Evolutionary conservation across 2,888 invertebrate species (phyloP).

Genomic region (Lithodes maja): DNA sequence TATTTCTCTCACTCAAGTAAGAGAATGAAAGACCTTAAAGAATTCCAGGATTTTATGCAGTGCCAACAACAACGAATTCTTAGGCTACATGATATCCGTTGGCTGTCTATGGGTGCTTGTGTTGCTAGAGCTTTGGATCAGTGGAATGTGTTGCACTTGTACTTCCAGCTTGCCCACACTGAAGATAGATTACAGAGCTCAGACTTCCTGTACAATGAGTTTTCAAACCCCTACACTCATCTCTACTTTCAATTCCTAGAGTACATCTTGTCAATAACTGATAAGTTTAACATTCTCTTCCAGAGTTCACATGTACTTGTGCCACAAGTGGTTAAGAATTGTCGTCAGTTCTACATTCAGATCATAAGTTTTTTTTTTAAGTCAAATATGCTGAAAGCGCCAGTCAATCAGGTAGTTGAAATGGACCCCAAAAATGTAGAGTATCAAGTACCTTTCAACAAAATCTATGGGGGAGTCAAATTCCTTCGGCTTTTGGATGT

Average conservation of each 20-base stretch:
- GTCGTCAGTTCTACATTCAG: slow-evolving; percentile 31
- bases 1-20: slow-evolving; percentile 39
- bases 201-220: slow-evolving; percentile 25
- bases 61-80: slow-evolving; percentile 35
- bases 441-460: not conserved
- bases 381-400: slow-evolving; percentile 14
- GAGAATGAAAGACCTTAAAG: slow-evolving; percentile 30
- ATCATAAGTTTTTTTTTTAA: slow-evolving; percentile 30
- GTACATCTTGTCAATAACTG: slow-evolving; percentile 34
- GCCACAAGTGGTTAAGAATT: slow-evolving; percentile 33
- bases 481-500: slow-evolving; percentile 15
- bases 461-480: slow-evolving; percentile 4
- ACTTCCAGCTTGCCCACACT: slow-evolving; percentile 39
- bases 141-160: slow-evolving; percentile 41
- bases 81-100: slow-evolving; percentile 31
- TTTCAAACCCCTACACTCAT: slow-evolving; percentile 25
- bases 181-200: slow-evolving; percentile 26
- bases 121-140: slow-evolving; percentile 25
- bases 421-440: not conserved
- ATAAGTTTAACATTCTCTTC: slow-evolving; percentile 32
- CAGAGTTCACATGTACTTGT: slow-evolving; percentile 32
- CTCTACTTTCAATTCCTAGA: slow-evolving; percentile 42
- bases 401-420: slow-evolving; percentile 22
- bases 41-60: slow-evolving; percentile 39
- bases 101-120: slow-evolving; percentile 39